A percentile compares a stretch with the other conserved stretches of the same genome.
Evolutionary conservation across 2,797 vertebrate genomes (phyloP).

Genomic region (Tangara arthus): DNA sequence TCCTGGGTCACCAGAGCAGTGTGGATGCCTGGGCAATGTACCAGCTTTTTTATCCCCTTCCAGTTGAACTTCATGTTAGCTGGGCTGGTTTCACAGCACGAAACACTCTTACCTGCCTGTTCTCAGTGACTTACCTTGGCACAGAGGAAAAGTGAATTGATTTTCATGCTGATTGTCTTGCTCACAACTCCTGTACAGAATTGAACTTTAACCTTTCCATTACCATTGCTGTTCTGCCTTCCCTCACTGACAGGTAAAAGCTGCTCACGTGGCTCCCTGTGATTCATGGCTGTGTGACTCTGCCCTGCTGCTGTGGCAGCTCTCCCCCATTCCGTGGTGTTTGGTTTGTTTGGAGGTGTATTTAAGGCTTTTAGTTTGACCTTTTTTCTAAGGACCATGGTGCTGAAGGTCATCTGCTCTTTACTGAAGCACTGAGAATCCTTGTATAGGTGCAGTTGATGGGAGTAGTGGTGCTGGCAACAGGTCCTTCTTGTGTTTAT

Average conservation of each 20-base stretch:
- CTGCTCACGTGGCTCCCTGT: neutral
- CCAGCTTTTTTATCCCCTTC: neutral
- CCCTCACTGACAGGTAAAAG: neutral
- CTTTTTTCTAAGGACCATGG: neutral
- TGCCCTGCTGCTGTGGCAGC: neutral
- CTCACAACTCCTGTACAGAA: neutral
- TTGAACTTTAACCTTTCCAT: neutral
- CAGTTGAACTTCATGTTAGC: neutral
- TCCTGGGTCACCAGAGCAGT: neutral
- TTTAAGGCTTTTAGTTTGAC: neutral
- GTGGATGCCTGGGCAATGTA: neutral
- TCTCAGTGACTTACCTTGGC: neutral
- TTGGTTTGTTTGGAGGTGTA: neutral
- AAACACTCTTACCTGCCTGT: neutral
- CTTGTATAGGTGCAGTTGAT: neutral
- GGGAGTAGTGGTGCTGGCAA: conserved; percentile 39
- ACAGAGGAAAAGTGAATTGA: neutral
- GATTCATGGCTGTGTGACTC: neutral
- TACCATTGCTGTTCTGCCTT: neutral
- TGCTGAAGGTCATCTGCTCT: neutral
- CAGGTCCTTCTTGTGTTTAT: conserved; percentile 35
- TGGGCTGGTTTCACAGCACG: neutral
- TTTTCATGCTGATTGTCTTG: neutral
- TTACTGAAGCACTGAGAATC: conserved; percentile 12
- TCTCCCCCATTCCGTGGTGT: neutral